Conservation (phyloP, 2,113 vertebrate species). For the Eurypyga helias region DNA sequence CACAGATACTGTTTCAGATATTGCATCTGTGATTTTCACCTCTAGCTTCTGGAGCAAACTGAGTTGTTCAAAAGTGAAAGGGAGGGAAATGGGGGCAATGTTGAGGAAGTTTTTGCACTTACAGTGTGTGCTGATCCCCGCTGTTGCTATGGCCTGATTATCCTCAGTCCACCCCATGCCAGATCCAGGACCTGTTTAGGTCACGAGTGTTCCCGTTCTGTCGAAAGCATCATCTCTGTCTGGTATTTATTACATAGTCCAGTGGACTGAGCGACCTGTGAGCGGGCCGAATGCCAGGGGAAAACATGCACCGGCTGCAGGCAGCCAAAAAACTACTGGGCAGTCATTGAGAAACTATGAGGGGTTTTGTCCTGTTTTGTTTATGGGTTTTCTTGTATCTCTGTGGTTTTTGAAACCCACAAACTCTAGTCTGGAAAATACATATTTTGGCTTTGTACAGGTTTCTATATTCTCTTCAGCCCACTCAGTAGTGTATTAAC, state of each 20-base stretch:
- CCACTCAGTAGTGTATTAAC: constrained; percentile 18
- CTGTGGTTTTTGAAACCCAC: not conserved
- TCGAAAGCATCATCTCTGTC: constrained; percentile 50
- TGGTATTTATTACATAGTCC: constrained; percentile 47
- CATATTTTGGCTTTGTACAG: not conserved
- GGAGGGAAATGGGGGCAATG: not conserved
- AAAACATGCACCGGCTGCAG: constrained; percentile 27
- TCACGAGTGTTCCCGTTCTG: constrained; percentile 45
- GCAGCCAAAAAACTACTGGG: constrained; percentile 40
- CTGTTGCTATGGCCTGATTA: not conserved
- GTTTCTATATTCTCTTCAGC: constrained; percentile 22
- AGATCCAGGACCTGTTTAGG: constrained; percentile 14
- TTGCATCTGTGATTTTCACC: not conserved
- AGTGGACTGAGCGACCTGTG: constrained; percentile 48
- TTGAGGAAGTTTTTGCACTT: not conserved
- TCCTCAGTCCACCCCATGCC: constrained; percentile 31
- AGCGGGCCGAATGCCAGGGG: constrained; percentile 19
- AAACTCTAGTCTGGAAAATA: not conserved
- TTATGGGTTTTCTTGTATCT: not conserved
- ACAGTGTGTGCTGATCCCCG: not conserved
- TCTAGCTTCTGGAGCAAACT: not conserved
- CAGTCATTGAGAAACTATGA: constrained; percentile 23
- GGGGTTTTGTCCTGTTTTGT: not conserved
- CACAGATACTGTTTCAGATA: not conserved
- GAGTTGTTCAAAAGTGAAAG: not conserved